Percentiles rank a stretch among this genome's conserved stretches.
Conservation (phyloP, 2,113 vertebrate genomes). For the Neolamprologus sp. region DNA sequence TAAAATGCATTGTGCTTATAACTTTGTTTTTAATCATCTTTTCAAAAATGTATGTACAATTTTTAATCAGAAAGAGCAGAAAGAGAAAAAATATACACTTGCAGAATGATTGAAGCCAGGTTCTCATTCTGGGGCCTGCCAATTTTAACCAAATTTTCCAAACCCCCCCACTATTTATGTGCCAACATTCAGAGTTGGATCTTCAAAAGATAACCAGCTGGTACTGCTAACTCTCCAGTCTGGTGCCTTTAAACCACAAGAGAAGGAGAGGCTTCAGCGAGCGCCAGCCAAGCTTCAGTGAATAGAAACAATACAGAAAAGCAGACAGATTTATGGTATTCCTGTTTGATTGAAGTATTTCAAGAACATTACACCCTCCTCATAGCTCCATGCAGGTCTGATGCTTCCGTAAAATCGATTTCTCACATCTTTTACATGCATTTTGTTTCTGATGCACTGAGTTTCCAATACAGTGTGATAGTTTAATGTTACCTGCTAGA, state of each 20-base stretch:
- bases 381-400: background rate
- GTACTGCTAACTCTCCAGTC: background rate
- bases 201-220: background rate
- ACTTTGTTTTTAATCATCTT: background rate
- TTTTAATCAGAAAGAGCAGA: background rate
- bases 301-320: background rate
- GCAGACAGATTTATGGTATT: background rate
- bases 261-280: background rate
- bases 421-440: background rate
- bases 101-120: background rate
- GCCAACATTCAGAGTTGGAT: background rate
- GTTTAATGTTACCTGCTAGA: background rate
- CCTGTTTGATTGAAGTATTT: background rate
- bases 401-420: background rate
- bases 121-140: background rate
- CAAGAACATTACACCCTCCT: background rate
- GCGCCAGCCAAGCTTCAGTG: background rate
- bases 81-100: background rate
- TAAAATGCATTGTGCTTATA: background rate
- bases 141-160: background rate
- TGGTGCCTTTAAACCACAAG: background rate
- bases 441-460: background rate
- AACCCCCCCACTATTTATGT: background rate
- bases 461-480: background rate
- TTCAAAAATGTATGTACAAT: background rate